Evolutionary conservation across 2,113 vertebrate genomes (phyloP).

Genomic region (Hemibagrus wyckioides): DNA sequence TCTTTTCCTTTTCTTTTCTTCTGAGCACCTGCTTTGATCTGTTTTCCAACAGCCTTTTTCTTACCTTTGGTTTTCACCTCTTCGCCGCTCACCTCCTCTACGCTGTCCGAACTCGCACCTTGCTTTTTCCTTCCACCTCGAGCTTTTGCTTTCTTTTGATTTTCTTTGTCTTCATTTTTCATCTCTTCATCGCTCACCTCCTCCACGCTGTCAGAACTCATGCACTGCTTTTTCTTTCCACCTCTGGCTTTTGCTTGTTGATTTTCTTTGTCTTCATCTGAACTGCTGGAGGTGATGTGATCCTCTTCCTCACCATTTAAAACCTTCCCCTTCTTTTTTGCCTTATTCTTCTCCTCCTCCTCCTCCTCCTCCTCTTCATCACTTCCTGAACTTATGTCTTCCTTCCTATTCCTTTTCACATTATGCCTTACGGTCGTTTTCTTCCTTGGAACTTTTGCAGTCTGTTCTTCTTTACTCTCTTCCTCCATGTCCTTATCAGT

Average conservation of each 20-base stretch:
- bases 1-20: slow-evolving; percentile 44
- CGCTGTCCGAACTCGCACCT: slow-evolving; percentile 29
- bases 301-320: slow-evolving; percentile 41
- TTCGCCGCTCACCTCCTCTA: background rate
- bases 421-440: background rate
- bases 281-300: slow-evolving; percentile 2
- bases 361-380: background rate
- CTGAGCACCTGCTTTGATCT: slow-evolving; percentile 11
- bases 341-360: slow-evolving; percentile 17
- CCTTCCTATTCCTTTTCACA: background rate
- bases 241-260: background rate
- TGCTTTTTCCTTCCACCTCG: background rate
- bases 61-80: background rate
- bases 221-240: background rate
- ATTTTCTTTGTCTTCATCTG: slow-evolving; percentile 39
- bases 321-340: slow-evolving; percentile 21
- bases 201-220: slow-evolving; percentile 30
- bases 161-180: background rate
- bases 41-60: slow-evolving; percentile 11
- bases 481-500: slow-evolving; percentile 30
- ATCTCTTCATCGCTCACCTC: background rate
- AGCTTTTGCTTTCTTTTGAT: background rate
- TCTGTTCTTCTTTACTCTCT: slow-evolving; percentile 35
- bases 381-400: slow-evolving; percentile 19
- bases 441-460: background rate